Base-by-base conservation (phyloP, 2,888 invertebrate species). In the Troides oblongomaculatus region DNA sequence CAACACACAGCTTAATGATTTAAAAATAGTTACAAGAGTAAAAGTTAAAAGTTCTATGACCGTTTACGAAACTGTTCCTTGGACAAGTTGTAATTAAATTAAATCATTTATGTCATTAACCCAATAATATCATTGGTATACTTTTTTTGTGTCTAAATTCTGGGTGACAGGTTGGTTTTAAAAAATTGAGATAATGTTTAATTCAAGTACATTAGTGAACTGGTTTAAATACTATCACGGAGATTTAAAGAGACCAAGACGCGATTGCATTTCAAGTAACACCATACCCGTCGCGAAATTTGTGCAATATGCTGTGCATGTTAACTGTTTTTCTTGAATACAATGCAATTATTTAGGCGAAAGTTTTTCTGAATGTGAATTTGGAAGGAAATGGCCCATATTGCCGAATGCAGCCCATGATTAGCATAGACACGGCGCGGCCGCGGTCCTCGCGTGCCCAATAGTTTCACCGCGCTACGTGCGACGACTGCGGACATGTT, bases 331-430 rank as follows among this genome's bases (percentile, higher is more conserved):
- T 64, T 67, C 66, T 62, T 46, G 68, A 70, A 68, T 70, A 70
- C 66, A 59, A 67, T 66, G 68, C 64, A 74, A 74, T 62, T 63
- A 64, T 58, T 76, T 75, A 61, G 75, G 76, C 72, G 79, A 79
- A 79, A 78, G 80, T 80, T 79, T 79, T 82, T 80, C 76, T 83
- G 81, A 79, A 83, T 84, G 83, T 79, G 74, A 72, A 76, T 78
- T 81, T 74, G 80, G 73, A 86, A 86, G 88, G 87, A 88, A 88
- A 81, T 83, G 85, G 76, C 84, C 88, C 76, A 80, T 85, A 83
- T 78, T 82, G 80, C 79, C 86, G 77, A 87, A 87, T 83, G 81
- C 81, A 76, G 73, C 30, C 21, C 75, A 72, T 77, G 76, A 83
- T 87, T 88, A 84, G 78, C 87, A 87, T 86, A 83, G 75, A 73